Base-by-base conservation (phyloP, 2,797 vertebrate species). In the Sebastes nivosus region DNA sequence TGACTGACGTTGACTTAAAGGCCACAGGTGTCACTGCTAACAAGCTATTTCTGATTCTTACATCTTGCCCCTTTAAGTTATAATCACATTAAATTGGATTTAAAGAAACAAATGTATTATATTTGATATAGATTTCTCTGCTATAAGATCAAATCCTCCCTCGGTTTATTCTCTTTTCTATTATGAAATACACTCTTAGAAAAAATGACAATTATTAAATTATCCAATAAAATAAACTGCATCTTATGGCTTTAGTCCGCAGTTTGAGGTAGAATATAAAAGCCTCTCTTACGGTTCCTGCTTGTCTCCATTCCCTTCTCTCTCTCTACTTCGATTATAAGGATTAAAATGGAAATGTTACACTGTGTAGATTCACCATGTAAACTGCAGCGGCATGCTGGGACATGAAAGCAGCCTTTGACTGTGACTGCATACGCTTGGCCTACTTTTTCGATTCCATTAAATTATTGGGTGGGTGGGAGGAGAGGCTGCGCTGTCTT, bases 391-490 rank as follows among this genome's bases (percentile, higher is more conserved):
- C 18, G 57, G 75, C 50, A 76, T 29, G 75, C 78, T 70, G 72
- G 55, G 84, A 87, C 89, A 82, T 89, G 85, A 93, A 93, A 88
- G 87, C 76, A 42, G 72, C 50, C 72, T 84, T 84, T 81, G 83
- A 85, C 60, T 85, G 79, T 61, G 77, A 73, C 80, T 87, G 81
- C 76, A 80, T 80, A 64, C 2, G 63, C 78, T 80, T 93, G 91
- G 87, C 91, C 90, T 91, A 90, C 71, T 89, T 93, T 50, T 85
- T 81, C 83, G 63, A 88, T 82, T 84, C 82, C 77, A 91, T 90
- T 85, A 89, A 90, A 91, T 92, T 82, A 85, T 67, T 82, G 83
- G 81, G 60, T 75, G 85, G 61, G 85, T 81, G 81, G 86, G 76
- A 77, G 83, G 42, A 84, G 71, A 76, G 25, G 69, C 76, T 79